phyloP scores from a whole-genome alignment of 1,140 invertebrate species.

The Pseudomyrmex concolor region DNA sequence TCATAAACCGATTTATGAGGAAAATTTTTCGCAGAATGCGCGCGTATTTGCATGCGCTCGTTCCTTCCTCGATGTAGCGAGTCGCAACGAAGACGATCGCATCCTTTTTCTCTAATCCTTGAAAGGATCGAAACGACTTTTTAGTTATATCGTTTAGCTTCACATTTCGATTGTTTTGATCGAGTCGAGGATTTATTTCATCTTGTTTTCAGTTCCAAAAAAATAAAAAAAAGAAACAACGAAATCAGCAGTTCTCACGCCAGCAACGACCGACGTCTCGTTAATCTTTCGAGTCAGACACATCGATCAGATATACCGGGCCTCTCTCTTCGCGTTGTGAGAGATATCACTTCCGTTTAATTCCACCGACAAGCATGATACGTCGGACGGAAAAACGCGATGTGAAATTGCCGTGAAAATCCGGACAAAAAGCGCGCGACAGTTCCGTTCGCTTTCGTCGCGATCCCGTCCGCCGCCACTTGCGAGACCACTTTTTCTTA shows the following conservation, averaged over 20 bases:
- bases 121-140: no score
- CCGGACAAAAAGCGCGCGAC: slow-evolving; percentile 34
- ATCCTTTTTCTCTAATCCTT: not conserved
- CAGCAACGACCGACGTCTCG: not conserved
- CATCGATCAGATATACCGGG: not conserved
- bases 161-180: not conserved
- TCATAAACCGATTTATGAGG: slow-evolving; percentile 19
- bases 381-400: slow-evolving; percentile 15
- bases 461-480: not conserved
- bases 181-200: not conserved
- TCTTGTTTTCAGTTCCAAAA: not conserved
- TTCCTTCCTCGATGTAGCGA: not conserved
- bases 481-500: slow-evolving; percentile 52
- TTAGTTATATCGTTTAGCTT: not conserved
- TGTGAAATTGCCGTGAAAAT: slow-evolving; percentile 31
- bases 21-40: not conserved
- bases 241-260: slow-evolving; percentile 61
- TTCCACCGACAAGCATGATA: slow-evolving; percentile 10
- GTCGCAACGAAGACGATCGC: no score
- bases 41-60: not conserved
- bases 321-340: not conserved
- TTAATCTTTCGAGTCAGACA: slow-evolving; percentile 47
- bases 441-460: slow-evolving; percentile 45
- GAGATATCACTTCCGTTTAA: slow-evolving; percentile 47
- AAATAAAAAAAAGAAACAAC: not conserved